phyloP scores from a whole-genome alignment of 64 coral and sea anemone species.

The Cladopsammia gracilis region DNA sequence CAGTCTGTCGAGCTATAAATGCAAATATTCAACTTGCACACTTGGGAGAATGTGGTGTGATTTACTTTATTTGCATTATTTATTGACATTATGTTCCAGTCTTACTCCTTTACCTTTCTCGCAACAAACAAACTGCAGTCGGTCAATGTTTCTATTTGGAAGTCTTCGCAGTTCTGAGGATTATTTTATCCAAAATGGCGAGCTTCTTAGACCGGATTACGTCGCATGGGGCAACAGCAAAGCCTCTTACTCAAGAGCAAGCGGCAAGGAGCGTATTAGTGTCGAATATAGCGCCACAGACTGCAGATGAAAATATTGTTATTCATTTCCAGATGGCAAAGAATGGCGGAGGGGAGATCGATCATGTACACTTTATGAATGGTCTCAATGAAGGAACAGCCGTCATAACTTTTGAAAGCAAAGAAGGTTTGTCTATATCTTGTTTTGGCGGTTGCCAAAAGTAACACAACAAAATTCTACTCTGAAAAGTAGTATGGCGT shows the following conservation, averaged over 20 bases:
- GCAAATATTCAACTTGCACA: too few relatives aligned
- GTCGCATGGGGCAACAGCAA: neutral
- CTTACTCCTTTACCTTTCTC: neutral
- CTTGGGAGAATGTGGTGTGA: too few relatives aligned
- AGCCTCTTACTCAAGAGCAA: conserved; percentile 16
- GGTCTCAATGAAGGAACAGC: conserved; percentile 28
- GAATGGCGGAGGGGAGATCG: conserved; percentile 78
- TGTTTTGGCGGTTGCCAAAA: too few relatives aligned
- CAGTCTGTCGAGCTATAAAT: too few relatives aligned
- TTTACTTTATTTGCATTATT: too few relatives aligned
- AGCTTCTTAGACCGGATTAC: neutral
- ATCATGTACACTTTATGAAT: conserved; percentile 3
- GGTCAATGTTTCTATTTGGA: neutral
- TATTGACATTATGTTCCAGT: neutral
- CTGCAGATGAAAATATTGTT: neutral
- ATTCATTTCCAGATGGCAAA: conserved; percentile 73
- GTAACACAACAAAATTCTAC: too few relatives aligned
- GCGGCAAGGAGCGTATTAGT: conserved; percentile 55
- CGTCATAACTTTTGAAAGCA: conserved; percentile 66
- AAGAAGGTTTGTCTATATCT: conserved; percentile 31
- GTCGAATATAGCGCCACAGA: conserved; percentile 12
- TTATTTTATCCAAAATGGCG: neutral
- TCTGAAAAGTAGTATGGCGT: neutral
- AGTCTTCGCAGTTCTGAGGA: neutral
- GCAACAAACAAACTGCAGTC: too few relatives aligned